Percentiles rank a stretch among this genome's conserved stretches.
These are phyloP conservation scores for Chaetodon auriga DNA, from an alignment of 2,113 vertebrate species.

Conservation along the genomic window DNA sequence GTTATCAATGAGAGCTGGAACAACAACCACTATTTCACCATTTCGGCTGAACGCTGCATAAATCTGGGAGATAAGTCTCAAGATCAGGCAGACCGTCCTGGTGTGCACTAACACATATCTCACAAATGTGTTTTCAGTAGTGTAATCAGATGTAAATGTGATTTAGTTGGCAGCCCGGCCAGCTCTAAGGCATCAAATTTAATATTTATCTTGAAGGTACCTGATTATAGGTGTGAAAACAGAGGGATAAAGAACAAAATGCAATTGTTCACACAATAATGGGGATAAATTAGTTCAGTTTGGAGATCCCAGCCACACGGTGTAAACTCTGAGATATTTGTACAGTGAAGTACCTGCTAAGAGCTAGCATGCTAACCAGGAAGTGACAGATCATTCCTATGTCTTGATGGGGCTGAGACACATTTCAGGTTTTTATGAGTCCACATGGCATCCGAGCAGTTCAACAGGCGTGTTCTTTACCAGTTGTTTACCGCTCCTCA, in stretches of 20 bases:
- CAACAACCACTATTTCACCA: not conserved
- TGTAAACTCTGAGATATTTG: not conserved
- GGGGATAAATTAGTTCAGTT: not conserved
- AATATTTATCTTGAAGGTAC: slow-evolving; percentile 21
- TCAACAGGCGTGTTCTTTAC: slow-evolving; percentile 5
- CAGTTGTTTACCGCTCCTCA: slow-evolving; percentile 17
- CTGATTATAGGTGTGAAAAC: slow-evolving; percentile 19
- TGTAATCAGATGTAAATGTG: slow-evolving; percentile 45
- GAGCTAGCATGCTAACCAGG: no score
- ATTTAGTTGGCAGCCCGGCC: slow-evolving; percentile 30
- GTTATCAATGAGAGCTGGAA: not conserved
- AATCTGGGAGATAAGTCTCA: not conserved
- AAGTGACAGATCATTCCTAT: not conserved
- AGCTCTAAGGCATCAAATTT: slow-evolving; percentile 3
- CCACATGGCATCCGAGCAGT: not conserved
- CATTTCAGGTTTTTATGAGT: slow-evolving; percentile 23
- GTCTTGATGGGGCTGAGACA: slow-evolving; percentile 2
- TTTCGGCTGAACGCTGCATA: not conserved
- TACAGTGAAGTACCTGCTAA: no score
- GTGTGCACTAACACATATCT: not conserved
- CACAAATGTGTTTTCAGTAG: not conserved
- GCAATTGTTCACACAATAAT: slow-evolving; percentile 11
- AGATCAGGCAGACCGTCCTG: not conserved
- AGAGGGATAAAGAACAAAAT: slow-evolving; percentile 12
- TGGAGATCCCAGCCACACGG: not conserved